phyloP scores from a whole-genome alignment of 2,797 vertebrate species.

The Falco naumanni region DNA sequence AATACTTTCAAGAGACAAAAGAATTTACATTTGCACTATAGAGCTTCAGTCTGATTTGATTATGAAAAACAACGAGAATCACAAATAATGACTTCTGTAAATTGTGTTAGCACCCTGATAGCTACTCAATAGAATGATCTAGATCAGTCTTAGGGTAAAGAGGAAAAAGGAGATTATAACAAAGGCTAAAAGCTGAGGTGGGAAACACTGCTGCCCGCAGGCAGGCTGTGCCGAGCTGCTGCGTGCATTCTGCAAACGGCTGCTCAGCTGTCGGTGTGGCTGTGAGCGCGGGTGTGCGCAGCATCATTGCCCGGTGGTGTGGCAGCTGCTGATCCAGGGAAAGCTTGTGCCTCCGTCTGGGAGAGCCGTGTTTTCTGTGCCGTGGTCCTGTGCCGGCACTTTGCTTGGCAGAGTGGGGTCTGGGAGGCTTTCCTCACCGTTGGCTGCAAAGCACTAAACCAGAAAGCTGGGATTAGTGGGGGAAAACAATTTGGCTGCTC shows the following conservation, averaged over 20 bases:
- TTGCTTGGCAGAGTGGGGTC: background rate
- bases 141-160: background rate
- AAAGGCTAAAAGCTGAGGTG: background rate
- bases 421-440: accelerated
- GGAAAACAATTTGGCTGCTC: background rate
- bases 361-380: background rate
- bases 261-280: too few relatives aligned
- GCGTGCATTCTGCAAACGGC: background rate
- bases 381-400: accelerated
- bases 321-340: background rate
- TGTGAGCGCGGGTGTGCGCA: background rate
- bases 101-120: background rate
- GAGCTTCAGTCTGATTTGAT: background rate
- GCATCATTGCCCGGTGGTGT: accelerated
- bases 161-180: background rate
- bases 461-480: background rate
- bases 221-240: background rate
- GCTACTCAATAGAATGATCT: background rate
- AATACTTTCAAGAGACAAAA: background rate
- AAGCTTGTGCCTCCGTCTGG: background rate
- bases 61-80: background rate
- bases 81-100: background rate
- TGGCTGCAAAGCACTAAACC: background rate
- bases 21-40: background rate
- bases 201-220: background rate